Evolutionary conservation across 37 sponge, comb jelly and placozoan genomes (phyloP).

Genomic region (Petrosia ficiformis): DNA sequence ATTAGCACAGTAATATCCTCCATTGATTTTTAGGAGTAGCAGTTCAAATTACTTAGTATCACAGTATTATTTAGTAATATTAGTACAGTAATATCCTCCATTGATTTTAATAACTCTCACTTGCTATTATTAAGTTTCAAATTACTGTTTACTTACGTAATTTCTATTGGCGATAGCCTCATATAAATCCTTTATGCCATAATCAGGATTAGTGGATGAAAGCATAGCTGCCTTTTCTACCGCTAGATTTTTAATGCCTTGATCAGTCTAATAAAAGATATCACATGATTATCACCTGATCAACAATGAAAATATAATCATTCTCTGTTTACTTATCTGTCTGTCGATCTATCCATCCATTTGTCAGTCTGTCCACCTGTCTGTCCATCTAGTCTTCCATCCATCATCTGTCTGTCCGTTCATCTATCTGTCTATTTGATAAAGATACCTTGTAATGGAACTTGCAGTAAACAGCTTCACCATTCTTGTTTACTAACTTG

Average conservation of each 20-base stretch:
- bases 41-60: too few species aligned
- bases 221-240: constrained; percentile 55
- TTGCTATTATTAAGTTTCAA: background rate
- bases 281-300: background rate
- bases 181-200: constrained; percentile 73
- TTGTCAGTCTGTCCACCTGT: too few species aligned
- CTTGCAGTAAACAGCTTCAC: constrained; percentile 74
- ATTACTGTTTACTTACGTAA: constrained; percentile 46
- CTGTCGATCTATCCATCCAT: too few species aligned
- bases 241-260: constrained; percentile 53
- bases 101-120: too few species aligned
- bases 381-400: too few species aligned
- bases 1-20: too few species aligned
- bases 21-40: too few species aligned
- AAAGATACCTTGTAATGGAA: constrained; percentile 79
- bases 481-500: constrained; percentile 74
- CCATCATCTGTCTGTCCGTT: too few species aligned
- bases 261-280: constrained; percentile 56
- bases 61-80: too few species aligned
- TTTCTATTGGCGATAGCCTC: constrained; percentile 63
- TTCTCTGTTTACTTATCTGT: background rate
- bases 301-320: background rate
- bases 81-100: too few species aligned
- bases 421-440: too few species aligned
- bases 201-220: constrained; percentile 71